These are phyloP conservation scores for Callipepla squamata DNA, from an alignment of 2,113 vertebrate genomes.

Conservation along the genomic window DNA sequence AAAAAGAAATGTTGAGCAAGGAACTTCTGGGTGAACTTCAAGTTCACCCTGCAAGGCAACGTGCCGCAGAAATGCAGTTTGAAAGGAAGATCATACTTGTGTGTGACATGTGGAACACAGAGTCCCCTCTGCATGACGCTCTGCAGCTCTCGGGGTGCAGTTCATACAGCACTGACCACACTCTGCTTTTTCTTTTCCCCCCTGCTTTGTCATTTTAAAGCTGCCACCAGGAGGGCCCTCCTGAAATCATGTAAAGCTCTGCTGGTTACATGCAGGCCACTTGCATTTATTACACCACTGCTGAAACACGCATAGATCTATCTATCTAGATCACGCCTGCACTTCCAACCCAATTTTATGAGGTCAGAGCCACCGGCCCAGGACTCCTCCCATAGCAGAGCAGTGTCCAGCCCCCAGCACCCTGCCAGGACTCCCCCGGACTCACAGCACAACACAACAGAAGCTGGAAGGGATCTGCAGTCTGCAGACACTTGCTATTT, in stretches of 20 bases:
- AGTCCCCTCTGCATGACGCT: neutral
- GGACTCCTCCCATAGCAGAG: neutral
- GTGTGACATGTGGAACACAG: fast-evolving
- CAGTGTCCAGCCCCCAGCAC: too few relatives aligned
- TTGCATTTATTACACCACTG: slow-evolving; percentile 75
- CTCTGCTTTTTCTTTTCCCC: slow-evolving; percentile 28
- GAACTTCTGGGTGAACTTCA: neutral
- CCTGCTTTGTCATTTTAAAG: slow-evolving; percentile 80
- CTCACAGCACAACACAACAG: fast-evolving
- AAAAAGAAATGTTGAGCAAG: neutral
- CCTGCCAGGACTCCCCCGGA: neutral
- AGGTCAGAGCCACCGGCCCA: slow-evolving; percentile 53
- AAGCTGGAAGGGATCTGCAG: neutral
- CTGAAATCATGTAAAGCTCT: slow-evolving; percentile 44
- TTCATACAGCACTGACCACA: neutral
- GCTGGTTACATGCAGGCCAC: slow-evolving; percentile 36
- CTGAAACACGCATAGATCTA: slow-evolving; percentile 82
- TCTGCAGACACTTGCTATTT: neutral
- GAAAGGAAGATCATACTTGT: fast-evolving
- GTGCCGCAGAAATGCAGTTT: neutral
- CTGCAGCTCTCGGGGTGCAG: neutral
- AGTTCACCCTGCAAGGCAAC: neutral
- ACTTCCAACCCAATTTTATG: slow-evolving; percentile 69
- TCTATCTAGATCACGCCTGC: slow-evolving; percentile 82
- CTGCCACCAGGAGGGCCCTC: slow-evolving; percentile 72